Evolutionary conservation across 2,113 vertebrate species (phyloP).

Genomic region (Bucco capensis): DNA sequence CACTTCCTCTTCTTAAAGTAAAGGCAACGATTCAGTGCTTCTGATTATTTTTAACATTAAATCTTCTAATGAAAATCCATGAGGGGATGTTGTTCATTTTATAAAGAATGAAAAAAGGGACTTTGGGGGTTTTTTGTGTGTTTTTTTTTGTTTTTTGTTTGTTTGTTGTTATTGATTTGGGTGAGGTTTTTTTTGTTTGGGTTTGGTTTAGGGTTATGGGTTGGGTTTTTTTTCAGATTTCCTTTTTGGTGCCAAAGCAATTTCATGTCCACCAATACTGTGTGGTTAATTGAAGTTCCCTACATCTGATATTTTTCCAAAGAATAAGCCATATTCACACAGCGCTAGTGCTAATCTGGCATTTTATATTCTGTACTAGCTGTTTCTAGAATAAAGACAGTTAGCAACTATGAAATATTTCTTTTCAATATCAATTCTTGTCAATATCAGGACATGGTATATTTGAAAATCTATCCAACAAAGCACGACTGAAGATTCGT

Average conservation of each 20-base stretch:
- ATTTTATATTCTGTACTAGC: neutral
- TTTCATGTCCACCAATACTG: neutral
- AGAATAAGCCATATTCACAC: accelerated
- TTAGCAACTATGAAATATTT: neutral
- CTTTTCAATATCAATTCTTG: neutral
- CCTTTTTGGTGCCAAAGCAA: neutral
- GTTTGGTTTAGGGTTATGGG: no score
- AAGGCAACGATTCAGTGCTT: neutral
- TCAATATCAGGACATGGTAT: neutral
- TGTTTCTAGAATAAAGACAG: neutral
- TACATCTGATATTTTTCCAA: neutral
- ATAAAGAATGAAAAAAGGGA: neutral
- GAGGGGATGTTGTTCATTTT: neutral
- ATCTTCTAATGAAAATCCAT: neutral
- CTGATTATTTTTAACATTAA: neutral
- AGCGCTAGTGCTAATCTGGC: neutral
- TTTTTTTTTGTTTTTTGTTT: neutral
- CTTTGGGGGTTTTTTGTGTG: neutral
- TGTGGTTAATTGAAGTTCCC: neutral
- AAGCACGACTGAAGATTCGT: neutral
- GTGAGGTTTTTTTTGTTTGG: neutral
- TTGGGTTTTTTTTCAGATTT: neutral
- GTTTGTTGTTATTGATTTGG: no score
- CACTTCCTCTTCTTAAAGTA: neutral
- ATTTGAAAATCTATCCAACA: neutral